These are phyloP conservation scores for Leptinotarsa peninsularis DNA, from an alignment of 2,888 invertebrate genomes.

Conservation along the genomic window DNA sequence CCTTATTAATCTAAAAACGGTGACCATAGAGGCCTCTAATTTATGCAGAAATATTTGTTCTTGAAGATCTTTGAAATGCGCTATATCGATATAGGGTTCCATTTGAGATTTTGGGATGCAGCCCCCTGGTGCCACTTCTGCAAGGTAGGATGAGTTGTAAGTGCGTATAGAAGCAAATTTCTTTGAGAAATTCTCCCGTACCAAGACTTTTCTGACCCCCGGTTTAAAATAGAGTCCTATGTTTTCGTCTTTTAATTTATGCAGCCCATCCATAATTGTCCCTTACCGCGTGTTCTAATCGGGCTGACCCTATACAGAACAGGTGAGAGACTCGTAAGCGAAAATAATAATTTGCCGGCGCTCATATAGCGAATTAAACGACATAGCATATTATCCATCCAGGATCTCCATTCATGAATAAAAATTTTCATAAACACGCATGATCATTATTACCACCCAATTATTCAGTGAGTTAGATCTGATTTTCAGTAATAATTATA, in stretches of 20 bases:
- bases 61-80: too few species aligned
- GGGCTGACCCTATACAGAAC: slow-evolving; percentile 7
- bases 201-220: too few species aligned
- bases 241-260: background rate
- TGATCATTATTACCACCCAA: slow-evolving; percentile 32
- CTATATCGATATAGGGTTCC: too few species aligned
- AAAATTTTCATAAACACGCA: slow-evolving; percentile 39
- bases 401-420: slow-evolving; percentile 36
- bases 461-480: slow-evolving; percentile 14
- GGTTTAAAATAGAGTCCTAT: too few species aligned
- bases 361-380: slow-evolving; percentile 14
- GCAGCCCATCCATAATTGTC: background rate
- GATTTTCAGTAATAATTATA: background rate
- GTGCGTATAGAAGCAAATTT: too few species aligned
- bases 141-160: too few species aligned
- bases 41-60: too few species aligned
- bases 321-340: slow-evolving; percentile 11
- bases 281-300: background rate
- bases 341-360: slow-evolving; percentile 15
- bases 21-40: too few species aligned
- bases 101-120: too few species aligned
- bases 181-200: too few species aligned
- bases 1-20: too few species aligned
- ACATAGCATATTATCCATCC: slow-evolving; percentile 22
- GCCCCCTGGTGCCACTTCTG: too few species aligned